Evolutionary conservation across 92 coral and sea anemone species (phyloP).

Genomic region (Epizoanthus illoricatus): DNA sequence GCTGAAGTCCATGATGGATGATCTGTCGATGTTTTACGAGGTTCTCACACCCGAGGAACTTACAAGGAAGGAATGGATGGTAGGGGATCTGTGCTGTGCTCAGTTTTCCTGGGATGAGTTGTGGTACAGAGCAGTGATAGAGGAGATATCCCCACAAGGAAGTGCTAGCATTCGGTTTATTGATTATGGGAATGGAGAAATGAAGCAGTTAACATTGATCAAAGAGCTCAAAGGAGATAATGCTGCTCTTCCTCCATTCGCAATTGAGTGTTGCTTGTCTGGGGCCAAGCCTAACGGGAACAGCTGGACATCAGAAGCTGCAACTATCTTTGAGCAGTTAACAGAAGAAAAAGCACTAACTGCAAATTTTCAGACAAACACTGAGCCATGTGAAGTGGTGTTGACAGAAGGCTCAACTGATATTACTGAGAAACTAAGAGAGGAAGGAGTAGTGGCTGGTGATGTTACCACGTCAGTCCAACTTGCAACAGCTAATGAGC

Average conservation of each 20-base stretch:
- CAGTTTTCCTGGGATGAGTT: slow-evolving; percentile 73
- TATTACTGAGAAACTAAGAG: slow-evolving; percentile 45
- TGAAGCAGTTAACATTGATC: slow-evolving; percentile 33
- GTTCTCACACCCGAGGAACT: slow-evolving; percentile 42
- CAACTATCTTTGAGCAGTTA: slow-evolving; percentile 46
- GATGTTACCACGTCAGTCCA: slow-evolving; percentile 41
- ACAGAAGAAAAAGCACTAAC: slow-evolving; percentile 60
- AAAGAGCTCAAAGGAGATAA: slow-evolving; percentile 51
- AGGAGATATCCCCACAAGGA: slow-evolving; percentile 38
- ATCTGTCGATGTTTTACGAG: slow-evolving; percentile 64
- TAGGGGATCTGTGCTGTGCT: slow-evolving; percentile 79
- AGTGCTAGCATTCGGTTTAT: slow-evolving; percentile 65
- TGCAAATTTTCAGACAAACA: slow-evolving; percentile 37
- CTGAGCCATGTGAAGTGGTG: slow-evolving; percentile 50
- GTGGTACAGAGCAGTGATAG: slow-evolving; percentile 87
- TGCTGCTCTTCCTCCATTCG: slow-evolving; percentile 60
- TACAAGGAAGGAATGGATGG: slow-evolving; percentile 10
- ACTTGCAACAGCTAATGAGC: background rate
- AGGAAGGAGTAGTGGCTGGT: slow-evolving; percentile 26
- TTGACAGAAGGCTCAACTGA: slow-evolving; percentile 43
- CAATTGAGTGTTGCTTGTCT: slow-evolving; percentile 69
- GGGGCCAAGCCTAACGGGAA: slow-evolving; percentile 46
- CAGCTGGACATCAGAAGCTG: slow-evolving; percentile 46
- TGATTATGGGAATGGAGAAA: slow-evolving; percentile 90
- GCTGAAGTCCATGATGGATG: slow-evolving; percentile 67